A percentile compares a stretch with the other conserved stretches of the same genome.
Conservation (phyloP, 2,113 vertebrate species). For the Stegostoma tigrinum region DNA sequence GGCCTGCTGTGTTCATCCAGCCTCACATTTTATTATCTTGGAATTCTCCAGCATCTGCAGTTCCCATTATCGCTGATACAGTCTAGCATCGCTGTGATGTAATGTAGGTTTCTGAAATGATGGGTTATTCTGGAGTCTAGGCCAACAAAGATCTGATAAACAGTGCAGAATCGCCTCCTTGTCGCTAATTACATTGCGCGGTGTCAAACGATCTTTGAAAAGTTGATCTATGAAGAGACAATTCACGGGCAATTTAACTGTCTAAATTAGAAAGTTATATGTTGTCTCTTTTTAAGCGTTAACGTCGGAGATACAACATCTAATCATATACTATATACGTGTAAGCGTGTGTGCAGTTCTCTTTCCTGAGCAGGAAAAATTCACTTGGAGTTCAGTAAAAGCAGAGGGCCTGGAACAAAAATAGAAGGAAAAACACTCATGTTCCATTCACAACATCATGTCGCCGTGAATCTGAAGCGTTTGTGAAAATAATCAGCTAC, state of each 20-base stretch:
- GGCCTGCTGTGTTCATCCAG: too few species aligned
- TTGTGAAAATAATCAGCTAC: neutral
- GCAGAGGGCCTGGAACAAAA: neutral
- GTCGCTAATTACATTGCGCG: too few species aligned
- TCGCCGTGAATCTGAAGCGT: too few species aligned
- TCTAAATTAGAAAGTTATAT: neutral
- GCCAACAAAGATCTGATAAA: neutral
- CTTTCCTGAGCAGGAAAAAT: neutral
- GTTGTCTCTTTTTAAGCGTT: neutral
- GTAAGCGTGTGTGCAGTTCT: neutral
- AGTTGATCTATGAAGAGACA: neutral
- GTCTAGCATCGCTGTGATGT: neutral
- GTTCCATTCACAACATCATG: neutral
- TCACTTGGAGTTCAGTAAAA: neutral
- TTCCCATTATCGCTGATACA: too few species aligned
- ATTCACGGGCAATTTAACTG: neutral
- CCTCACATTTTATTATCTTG: too few species aligned
- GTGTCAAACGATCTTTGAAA: neutral
- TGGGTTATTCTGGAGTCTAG: neutral
- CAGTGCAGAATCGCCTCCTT: neutral
- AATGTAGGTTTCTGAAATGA: neutral
- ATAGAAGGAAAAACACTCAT: neutral
- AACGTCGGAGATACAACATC: neutral
- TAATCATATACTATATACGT: neutral
- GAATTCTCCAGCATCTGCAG: too few species aligned